Base-by-base conservation (phyloP, 64 coral and sea anemone species). In the Pocillopora verrucosa region DNA sequence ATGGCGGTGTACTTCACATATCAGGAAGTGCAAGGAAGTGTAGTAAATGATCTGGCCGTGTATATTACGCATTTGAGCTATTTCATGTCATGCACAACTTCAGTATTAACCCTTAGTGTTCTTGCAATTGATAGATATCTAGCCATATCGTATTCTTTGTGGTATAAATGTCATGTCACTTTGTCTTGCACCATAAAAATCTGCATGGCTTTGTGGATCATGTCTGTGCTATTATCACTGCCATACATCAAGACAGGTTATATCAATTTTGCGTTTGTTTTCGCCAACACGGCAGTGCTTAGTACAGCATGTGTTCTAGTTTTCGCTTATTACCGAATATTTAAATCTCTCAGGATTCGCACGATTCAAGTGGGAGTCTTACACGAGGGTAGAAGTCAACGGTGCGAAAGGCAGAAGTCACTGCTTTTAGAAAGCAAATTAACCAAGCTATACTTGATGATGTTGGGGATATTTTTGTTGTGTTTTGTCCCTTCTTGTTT, bases 71-170 rank as follows among this genome's bases (percentile, higher is more conserved):
- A 96, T 67, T 80, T 96, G 76, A 58, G 56, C 4, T 96, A 92
- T 51, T 92, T 92, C 45, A 76, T 96, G 24, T 92, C 87, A 6
- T 89, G 90, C 60, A 96, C 90, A 19, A 83, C 94, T 20, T 92
- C 90, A 12, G 86, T 96, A 26, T 77, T 96, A 60, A 89, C 75
- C 41, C 87, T 96, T 34, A 87, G 80, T 56, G 86, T 73, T 20
- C 82, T 96, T 30, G 74, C 94, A 30, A 61, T 96, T 57, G 94
- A 96, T 12, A 85, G 94, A 89, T 96, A 92, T 75, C 16, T 92
- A 36, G 94, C 87, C 20, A 89, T 92, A 38, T 75, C 86, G 25
- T 79, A 87, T 36, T 79, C 90, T 4, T 34, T 86, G 72, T 87
- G 80, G 86, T 96, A 92, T 60, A 85, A 79, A 77, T 51, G 38